Evolutionary conservation across 2,797 vertebrate genomes (phyloP).

Genomic region (Gambelia wislizenii): DNA sequence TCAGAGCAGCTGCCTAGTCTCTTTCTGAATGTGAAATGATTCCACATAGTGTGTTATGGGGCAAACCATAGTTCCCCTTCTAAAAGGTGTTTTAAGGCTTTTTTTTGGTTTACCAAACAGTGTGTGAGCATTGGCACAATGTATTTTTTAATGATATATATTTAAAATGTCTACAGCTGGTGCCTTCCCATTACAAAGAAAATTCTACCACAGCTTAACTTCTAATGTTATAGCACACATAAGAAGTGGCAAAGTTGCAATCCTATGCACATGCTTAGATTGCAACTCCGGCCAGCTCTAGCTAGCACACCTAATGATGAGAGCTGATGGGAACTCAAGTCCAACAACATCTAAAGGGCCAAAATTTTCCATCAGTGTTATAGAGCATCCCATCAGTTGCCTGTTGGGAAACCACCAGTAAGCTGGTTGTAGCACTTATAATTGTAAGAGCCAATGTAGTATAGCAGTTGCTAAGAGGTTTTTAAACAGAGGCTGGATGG

Average conservation of each 20-base stretch:
- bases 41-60: background rate
- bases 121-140: background rate
- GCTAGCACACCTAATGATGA: background rate
- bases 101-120: constrained; percentile 7
- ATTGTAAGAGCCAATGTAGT: background rate
- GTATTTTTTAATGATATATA: background rate
- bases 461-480: no score
- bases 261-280: background rate
- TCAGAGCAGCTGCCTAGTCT: background rate
- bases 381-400: background rate
- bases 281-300: background rate
- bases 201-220: background rate
- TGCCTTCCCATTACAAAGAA: background rate
- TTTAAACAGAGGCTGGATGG: no score
- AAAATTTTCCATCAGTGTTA: background rate
- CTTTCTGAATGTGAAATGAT: constrained; percentile 7
- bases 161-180: background rate
- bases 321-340: background rate
- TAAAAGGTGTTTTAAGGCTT: background rate
- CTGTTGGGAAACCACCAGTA: background rate
- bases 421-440: background rate
- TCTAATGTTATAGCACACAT: background rate
- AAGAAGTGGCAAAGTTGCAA: background rate
- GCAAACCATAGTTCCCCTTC: background rate
- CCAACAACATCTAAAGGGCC: background rate